phyloP scores from a whole-genome alignment of 2,888 invertebrate genomes.

The Athrips mouffetella region DNA sequence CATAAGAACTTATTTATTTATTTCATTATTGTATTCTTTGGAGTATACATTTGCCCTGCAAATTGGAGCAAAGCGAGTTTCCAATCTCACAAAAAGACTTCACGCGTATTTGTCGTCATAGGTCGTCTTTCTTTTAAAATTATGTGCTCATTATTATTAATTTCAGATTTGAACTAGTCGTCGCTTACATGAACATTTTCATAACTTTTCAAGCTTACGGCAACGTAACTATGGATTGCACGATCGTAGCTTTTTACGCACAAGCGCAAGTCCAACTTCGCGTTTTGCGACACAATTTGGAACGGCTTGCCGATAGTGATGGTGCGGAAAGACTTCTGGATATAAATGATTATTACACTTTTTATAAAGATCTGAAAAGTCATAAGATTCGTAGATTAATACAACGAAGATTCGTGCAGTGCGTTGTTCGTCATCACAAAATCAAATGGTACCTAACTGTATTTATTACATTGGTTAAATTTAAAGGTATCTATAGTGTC shows the following conservation, averaged over 20 bases:
- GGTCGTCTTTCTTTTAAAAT: too few relatives aligned
- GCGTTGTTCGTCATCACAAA: conserved; percentile 48
- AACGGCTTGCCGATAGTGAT: conserved; percentile 39
- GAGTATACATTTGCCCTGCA: too few relatives aligned
- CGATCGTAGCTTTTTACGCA: conserved; percentile 55
- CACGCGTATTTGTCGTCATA: too few relatives aligned
- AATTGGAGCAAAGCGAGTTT: too few relatives aligned
- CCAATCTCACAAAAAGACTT: too few relatives aligned
- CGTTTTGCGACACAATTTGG: conserved; percentile 51
- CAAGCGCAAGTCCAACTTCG: conserved; percentile 55
- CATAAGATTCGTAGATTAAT: conserved; percentile 26
- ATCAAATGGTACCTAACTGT: conserved; percentile 50
- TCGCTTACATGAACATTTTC: conserved; percentile 44
- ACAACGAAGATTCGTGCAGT: conserved; percentile 43
- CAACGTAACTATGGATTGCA: conserved; percentile 61
- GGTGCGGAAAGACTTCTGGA: conserved; percentile 4
- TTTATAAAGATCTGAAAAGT: conserved; percentile 31
- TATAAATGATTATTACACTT: conserved; percentile 17
- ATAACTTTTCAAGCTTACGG: conserved; percentile 55
- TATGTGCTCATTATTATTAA: too few relatives aligned
- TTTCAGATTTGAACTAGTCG: conserved; percentile 51
- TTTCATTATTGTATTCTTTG: too few relatives aligned
- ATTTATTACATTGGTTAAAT: too few relatives aligned
- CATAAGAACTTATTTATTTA: too few relatives aligned
- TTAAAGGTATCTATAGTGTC: too few relatives aligned